phyloP scores from a whole-genome alignment of 2,113 vertebrate genomes.

The Neolamprologus kungweensis region DNA sequence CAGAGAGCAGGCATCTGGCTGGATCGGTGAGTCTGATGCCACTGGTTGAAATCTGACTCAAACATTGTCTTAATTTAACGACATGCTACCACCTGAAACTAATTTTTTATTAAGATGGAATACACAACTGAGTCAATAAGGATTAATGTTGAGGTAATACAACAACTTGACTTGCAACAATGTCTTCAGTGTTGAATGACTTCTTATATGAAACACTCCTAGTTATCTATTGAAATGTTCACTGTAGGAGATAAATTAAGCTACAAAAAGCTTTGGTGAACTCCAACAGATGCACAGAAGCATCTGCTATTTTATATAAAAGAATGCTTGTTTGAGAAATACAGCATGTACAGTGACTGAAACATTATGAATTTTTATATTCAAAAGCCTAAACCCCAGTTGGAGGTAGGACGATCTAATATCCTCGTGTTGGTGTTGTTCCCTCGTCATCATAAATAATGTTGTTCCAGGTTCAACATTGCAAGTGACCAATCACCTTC shows the following conservation, averaged over 20 bases:
- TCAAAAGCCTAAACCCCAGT: background rate
- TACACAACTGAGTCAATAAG: background rate
- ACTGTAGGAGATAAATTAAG: background rate
- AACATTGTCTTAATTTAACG: background rate
- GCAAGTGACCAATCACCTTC: too few species aligned
- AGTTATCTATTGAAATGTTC: background rate
- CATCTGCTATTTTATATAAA: slow-evolving; percentile 13
- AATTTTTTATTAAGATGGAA: background rate
- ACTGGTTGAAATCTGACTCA: background rate
- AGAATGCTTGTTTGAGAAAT: slow-evolving; percentile 9
- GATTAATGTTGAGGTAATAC: background rate
- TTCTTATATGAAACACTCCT: background rate
- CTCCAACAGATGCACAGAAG: background rate
- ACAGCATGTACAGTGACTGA: background rate
- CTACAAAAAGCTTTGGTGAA: background rate
- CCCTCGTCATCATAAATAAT: too few species aligned
- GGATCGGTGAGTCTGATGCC: background rate
- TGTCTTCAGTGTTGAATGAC: background rate
- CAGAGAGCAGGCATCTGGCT: slow-evolving; percentile 8
- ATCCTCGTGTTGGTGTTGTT: too few species aligned
- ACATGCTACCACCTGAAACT: background rate
- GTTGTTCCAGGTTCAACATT: too few species aligned
- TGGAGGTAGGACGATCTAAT: too few species aligned
- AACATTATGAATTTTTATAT: background rate
- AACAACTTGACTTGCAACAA: background rate